phyloP scores from a whole-genome alignment of 2,113 vertebrate genomes.

The Cynoglossus semilaevis region DNA sequence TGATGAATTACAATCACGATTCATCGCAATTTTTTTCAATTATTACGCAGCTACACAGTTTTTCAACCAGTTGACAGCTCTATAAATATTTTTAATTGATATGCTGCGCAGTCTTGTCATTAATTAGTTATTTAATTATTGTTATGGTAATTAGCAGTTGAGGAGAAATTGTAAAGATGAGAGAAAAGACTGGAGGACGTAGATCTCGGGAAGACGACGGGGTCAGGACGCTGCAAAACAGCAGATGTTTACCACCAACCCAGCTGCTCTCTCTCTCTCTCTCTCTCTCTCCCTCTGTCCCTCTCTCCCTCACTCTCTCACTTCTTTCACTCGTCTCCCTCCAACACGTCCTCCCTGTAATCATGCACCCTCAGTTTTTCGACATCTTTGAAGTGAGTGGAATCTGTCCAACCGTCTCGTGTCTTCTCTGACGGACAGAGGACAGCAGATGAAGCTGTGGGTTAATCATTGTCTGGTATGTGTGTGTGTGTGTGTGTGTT shows the following conservation, averaged over 20 bases:
- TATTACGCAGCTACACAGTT: too few species aligned
- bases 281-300: slow-evolving; percentile 32
- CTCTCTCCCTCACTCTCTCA: slow-evolving; percentile 21
- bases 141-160: too few species aligned
- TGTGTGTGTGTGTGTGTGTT: slow-evolving; percentile 12
- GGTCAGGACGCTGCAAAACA: slow-evolving; percentile 44
- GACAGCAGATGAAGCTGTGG: slow-evolving; percentile 4
- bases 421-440: too few species aligned
- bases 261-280: slow-evolving; percentile 61
- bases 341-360: slow-evolving; percentile 66
- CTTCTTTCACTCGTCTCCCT: slow-evolving; percentile 27
- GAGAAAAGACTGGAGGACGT: slow-evolving; percentile 30
- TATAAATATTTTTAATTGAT: too few species aligned
- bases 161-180: slow-evolving; percentile 16
- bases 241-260: slow-evolving; percentile 69
- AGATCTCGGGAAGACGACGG: slow-evolving; percentile 41
- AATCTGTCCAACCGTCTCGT: slow-evolving; percentile 55
- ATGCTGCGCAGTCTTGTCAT: too few species aligned
- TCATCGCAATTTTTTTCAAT: too few species aligned
- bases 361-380: slow-evolving; percentile 55
- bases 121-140: too few species aligned
- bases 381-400: slow-evolving; percentile 62
- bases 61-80: too few species aligned
- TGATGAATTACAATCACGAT: too few species aligned
- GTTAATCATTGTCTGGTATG: slow-evolving; percentile 42